Evolutionary conservation across 2,888 invertebrate species (phyloP).

Genomic region (Meiosimyza platycephala): DNA sequence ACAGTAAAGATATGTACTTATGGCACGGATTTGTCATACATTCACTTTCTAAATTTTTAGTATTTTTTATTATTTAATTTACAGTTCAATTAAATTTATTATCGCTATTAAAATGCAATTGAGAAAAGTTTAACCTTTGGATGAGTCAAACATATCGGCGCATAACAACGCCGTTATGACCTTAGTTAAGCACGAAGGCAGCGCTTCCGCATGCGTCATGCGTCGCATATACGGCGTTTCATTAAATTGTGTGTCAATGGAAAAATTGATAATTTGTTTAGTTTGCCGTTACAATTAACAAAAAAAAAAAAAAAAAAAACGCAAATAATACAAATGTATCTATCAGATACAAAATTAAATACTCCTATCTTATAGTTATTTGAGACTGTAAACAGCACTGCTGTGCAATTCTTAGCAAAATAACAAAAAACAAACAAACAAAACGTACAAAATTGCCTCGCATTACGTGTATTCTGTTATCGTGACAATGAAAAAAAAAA

Average conservation of each 20-base stretch:
- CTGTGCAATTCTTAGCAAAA: background rate
- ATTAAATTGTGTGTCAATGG: slow-evolving; percentile 8
- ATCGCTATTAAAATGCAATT: no score
- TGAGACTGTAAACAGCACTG: background rate
- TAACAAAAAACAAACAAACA: background rate
- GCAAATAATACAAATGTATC: background rate
- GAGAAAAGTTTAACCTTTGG: no score
- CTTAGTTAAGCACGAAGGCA: background rate
- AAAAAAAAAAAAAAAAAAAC: background rate
- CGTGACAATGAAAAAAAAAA: background rate
- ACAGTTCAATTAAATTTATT: no score
- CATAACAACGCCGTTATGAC: no score
- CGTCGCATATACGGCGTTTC: no score
- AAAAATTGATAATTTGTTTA: background rate
- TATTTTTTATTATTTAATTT: background rate
- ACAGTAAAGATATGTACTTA: no score
- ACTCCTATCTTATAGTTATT: background rate
- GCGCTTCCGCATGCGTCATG: slow-evolving; percentile 19
- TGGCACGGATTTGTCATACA: background rate
- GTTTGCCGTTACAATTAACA: background rate
- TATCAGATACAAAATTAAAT: background rate
- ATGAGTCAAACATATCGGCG: no score
- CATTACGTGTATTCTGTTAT: background rate
- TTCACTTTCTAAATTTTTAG: slow-evolving; percentile 18
- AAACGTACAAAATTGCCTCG: no score